phyloP scores from a whole-genome alignment of 2,113 vertebrate species.

The Boulengeromyrus knoepffleri region DNA sequence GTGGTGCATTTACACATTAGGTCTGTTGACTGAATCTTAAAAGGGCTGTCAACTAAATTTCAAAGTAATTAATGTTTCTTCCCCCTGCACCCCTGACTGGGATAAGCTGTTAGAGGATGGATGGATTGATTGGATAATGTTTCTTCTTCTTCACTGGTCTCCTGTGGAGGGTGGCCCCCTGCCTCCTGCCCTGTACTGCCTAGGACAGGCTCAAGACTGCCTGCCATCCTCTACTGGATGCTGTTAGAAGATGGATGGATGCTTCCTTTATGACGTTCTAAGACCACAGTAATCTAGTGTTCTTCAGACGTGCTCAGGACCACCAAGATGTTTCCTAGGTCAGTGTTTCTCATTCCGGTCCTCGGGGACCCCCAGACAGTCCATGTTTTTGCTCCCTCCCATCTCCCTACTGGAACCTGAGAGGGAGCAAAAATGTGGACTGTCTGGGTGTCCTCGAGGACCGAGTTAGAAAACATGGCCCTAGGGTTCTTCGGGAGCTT shows the following conservation, averaged over 20 bases:
- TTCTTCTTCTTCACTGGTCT: background rate
- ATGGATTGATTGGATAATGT: background rate
- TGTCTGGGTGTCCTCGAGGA: background rate
- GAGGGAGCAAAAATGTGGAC: background rate
- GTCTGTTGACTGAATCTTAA: background rate
- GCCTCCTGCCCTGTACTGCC: background rate
- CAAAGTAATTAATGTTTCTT: background rate
- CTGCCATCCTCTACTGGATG: background rate
- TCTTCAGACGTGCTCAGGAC: background rate
- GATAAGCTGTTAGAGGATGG: background rate
- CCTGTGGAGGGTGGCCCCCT: background rate
- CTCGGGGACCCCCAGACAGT: background rate
- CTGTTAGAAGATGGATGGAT: background rate
- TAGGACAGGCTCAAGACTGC: background rate
- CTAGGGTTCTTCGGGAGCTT: background rate
- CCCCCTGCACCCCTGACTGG: background rate
- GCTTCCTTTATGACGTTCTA: background rate
- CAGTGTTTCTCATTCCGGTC: background rate
- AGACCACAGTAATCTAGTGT: background rate
- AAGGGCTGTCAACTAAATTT: background rate
- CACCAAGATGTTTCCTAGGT: background rate
- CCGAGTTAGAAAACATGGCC: background rate
- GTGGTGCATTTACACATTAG: background rate
- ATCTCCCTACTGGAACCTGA: background rate
- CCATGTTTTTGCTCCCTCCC: background rate